Evolutionary conservation across 2,113 vertebrate species (phyloP), one percentile per base, ranked within the genome.

Genomic region (Greenwoodochromis staneri): DNA sequence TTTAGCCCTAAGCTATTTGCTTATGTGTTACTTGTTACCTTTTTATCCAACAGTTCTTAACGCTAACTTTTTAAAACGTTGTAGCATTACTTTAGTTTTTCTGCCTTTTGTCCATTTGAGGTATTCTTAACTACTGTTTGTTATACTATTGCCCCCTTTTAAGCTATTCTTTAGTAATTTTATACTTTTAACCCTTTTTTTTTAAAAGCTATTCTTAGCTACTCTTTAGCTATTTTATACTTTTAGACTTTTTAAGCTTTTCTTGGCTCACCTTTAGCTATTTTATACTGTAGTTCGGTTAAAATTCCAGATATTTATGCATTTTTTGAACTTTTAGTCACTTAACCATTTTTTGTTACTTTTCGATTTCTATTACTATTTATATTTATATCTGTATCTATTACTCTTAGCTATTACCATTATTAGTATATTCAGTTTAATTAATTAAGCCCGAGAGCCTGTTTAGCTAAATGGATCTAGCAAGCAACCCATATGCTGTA

Each of bases 371-470:
- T 34, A 31, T 59, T 59, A 2, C 55, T 59, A 2, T 61, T 61
- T 31, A 0, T 59, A 61, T 61, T 34, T 31, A 0, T 34, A 40
- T 42, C 19, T 71, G 21, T 71, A 16, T 24, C 5, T 0, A 16
- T 42, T 42, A 27, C 38, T 42, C n/a, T 27, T 73, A 27, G 0
- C 69, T 73, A 27, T 73, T 45, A 10, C 38, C 13, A 27, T 73
- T 73, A 73, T 4, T 16, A 10, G 10, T 71, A 42, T 45, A 27
- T 73, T 45, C 13, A 73, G 13, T 73, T 73, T 45, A 16, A 27
- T 42, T 45, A 73, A 24, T 71, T 71, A 40, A 71, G 2, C 38
- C 66, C 2, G 5, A 14, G 34, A 21, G 34, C 61, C 34, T 38
- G 61, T 69, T 69, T 0, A 69, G 61, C 61, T 69, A 69, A 69